Evolutionary conservation across 1,140 invertebrate genomes (phyloP), one percentile per base, ranked within the genome.

Genomic region (Lucilia cuprina): DNA sequence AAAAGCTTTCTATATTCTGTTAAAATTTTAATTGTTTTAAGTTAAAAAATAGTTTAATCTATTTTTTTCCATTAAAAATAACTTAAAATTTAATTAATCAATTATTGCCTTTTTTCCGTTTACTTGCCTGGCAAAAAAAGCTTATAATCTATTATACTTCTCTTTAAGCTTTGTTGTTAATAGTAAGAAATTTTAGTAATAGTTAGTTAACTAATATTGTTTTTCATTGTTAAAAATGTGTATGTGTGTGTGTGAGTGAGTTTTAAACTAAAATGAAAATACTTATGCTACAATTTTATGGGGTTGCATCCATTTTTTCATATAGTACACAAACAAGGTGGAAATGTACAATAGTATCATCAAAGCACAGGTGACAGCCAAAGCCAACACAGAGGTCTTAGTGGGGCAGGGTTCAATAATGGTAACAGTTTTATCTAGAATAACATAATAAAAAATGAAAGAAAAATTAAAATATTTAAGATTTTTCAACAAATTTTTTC

Each of bases 261-360:
- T 75, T 78, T 49, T 47, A 5, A 41, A 49, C 47, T 19, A 49
- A 41, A 41, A 3, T 41, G n/a, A 21, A 47, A 41, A 41, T 41
- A 78, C 75, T 87, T 94, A 96, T 88, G 95, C 94, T 92, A 96
- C 93, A 89, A 95, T 94, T 91, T 97, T 97, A 84, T 94, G 93
- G 21, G 96, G 96, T 86, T 94, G 93, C 90, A 97, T 93, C 96
- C 96, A 97, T 90, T 97, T 97, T 90, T 96, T 96, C 95, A 97
- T 96, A 92, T 96, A 96, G 92, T 97, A 97, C 91, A 95, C 96
- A 93, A 97, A 97, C 85, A 97, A 93, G 34, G 96, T 97, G 83
- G 95, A 96, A 87, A 97, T 94, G 92, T 98, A 98, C 19, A 98
- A 94, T n/a, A 98, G 93, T 60, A 98, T 94, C 84, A 98, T 93